phyloP scores from a whole-genome alignment of 2,797 vertebrate species.

The Sylvia borin region DNA sequence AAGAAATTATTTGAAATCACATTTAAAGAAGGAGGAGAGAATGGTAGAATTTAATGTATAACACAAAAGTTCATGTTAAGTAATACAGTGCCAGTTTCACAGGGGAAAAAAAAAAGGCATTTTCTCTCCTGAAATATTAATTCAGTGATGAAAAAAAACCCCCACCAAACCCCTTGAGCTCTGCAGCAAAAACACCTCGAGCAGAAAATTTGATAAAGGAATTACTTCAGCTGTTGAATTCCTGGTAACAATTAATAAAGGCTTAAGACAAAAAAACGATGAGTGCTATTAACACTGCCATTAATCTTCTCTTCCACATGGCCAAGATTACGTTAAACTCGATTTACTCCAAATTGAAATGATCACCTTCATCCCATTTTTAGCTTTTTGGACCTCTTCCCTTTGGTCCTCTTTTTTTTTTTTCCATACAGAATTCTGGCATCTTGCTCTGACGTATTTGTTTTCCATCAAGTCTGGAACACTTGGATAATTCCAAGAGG shows the following conservation, averaged over 20 bases:
- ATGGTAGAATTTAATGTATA: fast-evolving
- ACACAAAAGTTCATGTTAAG: background rate
- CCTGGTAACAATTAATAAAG: background rate
- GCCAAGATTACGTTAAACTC: background rate
- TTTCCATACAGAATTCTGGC: background rate
- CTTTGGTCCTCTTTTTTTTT: background rate
- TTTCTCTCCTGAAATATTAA: background rate
- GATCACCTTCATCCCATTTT: background rate
- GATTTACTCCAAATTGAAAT: background rate
- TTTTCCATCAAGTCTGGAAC: background rate
- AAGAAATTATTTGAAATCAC: background rate
- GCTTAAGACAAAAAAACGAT: background rate
- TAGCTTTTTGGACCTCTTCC: background rate
- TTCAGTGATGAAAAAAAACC: background rate
- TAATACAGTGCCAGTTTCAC: background rate
- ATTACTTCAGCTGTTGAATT: background rate
- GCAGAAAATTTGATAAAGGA: background rate
- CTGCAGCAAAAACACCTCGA: background rate
- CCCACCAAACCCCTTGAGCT: background rate
- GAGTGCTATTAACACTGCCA: background rate
- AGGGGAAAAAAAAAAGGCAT: background rate
- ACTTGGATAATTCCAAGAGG: fast-evolving
- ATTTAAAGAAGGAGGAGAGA: background rate
- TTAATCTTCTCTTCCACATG: background rate
- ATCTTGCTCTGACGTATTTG: background rate